Evolutionary conservation across 2,888 invertebrate genomes (phyloP).

Genomic region (Hyposoter didymator): DNA sequence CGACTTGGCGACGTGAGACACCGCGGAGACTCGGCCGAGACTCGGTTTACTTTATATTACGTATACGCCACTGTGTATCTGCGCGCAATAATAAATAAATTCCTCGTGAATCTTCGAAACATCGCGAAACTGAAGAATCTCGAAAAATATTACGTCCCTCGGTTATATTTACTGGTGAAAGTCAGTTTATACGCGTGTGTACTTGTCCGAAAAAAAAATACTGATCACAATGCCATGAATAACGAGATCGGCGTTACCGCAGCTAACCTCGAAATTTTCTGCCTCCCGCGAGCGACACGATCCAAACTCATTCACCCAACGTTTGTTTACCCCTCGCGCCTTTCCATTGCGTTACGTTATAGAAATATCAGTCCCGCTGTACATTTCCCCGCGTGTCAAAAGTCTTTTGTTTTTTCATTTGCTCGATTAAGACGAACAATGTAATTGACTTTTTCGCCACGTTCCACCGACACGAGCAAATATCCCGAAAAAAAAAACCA

Average conservation of each 20-base stretch:
- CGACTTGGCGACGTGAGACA: slow-evolving; percentile 55
- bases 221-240: slow-evolving; percentile 45
- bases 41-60: slow-evolving; percentile 27
- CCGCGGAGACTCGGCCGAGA: slow-evolving; percentile 31
- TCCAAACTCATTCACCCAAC: neutral
- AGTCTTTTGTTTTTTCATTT: slow-evolving; percentile 6
- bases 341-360: neutral
- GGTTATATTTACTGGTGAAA: slow-evolving; percentile 9
- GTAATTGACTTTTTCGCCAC: slow-evolving; percentile 31
- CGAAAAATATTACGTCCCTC: neutral
- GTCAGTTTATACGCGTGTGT: slow-evolving; percentile 17
- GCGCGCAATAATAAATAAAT: slow-evolving; percentile 17
- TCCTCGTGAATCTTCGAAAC: neutral
- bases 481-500: slow-evolving; percentile 34
- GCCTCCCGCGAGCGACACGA: neutral
- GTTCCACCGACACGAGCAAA: slow-evolving; percentile 4
- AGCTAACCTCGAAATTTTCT: slow-evolving; percentile 57
- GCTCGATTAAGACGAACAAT: neutral
- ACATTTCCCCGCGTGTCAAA: neutral
- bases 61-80: slow-evolving; percentile 3
- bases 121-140: neutral
- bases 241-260: slow-evolving; percentile 59
- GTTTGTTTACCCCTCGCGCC: neutral
- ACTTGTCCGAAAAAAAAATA: slow-evolving; percentile 34
- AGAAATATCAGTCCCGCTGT: neutral